These are phyloP conservation scores for Anthopleura xanthogrammica DNA, from an alignment of 92 coral and sea anemone genomes.

Conservation along the genomic window DNA sequence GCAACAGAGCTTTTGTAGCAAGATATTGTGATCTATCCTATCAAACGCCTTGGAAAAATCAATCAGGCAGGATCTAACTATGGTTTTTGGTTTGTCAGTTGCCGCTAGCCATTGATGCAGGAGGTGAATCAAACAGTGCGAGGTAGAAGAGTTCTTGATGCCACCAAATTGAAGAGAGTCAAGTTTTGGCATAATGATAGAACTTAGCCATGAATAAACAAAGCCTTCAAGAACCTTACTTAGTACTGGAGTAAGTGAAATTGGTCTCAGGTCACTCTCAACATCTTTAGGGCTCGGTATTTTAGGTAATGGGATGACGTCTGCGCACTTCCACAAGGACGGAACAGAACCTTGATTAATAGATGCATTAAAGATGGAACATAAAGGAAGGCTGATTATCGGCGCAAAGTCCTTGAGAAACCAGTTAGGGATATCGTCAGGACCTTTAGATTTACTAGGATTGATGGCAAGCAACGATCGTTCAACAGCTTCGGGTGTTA, in stretches of 20 bases:
- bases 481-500: background rate
- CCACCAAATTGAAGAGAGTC: background rate
- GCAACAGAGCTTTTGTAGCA: background rate
- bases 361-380: conserved; percentile 9
- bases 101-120: background rate
- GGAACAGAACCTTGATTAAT: background rate
- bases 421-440: conserved; percentile 35
- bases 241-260: background rate
- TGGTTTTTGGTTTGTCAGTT: background rate
- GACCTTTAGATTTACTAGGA: conserved; percentile 21
- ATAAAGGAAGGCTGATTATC: background rate
- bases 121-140: background rate
- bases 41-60: background rate
- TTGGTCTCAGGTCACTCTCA: background rate
- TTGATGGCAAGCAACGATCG: background rate
- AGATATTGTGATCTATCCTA: background rate
- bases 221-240: background rate
- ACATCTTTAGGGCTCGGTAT: background rate
- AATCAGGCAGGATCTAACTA: background rate
- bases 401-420: conserved; percentile 8
- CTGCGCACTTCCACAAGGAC: background rate
- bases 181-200: too few relatives aligned
- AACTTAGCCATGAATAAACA: background rate
- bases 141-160: background rate
- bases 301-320: background rate